These are phyloP conservation scores for Sus scrofa DNA, from an alignment of 2,113 vertebrate genomes.

Conservation along the genomic window DNA sequence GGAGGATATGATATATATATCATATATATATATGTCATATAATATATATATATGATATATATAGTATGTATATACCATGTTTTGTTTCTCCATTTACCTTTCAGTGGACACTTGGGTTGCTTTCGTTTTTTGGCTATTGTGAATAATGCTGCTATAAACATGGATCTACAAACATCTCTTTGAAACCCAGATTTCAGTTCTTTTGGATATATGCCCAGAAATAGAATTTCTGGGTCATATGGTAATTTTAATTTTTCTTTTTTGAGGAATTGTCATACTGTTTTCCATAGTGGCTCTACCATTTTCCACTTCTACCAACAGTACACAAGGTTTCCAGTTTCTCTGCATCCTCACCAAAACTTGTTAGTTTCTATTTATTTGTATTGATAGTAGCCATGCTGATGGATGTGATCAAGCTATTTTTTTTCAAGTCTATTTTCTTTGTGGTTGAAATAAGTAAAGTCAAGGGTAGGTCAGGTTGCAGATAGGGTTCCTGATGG, in stretches of 20 bases:
- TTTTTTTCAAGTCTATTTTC: constrained; percentile 76
- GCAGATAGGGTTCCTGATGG: constrained; percentile 73
- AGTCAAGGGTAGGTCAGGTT: constrained; percentile 82
- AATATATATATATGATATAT: neutral
- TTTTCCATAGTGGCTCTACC: neutral
- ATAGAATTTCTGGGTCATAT: neutral
- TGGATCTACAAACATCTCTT: neutral
- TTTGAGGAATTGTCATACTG: neutral
- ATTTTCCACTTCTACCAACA: neutral
- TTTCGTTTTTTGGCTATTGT: neutral
- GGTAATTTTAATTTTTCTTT: neutral
- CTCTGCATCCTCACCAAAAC: neutral
- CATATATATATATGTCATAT: no score
- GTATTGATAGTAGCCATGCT: neutral
- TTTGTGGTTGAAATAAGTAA: constrained; percentile 82
- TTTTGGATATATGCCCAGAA: neutral
- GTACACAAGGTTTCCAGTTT: neutral
- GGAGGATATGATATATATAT: neutral
- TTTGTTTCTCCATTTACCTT: neutral
- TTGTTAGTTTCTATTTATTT: neutral
- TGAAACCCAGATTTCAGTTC: neutral
- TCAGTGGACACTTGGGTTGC: neutral
- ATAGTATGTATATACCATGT: no score
- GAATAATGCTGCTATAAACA: neutral
- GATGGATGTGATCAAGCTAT: neutral